Base-by-base conservation (phyloP, 2,797 vertebrate species). In the Miichthys miiuy region DNA sequence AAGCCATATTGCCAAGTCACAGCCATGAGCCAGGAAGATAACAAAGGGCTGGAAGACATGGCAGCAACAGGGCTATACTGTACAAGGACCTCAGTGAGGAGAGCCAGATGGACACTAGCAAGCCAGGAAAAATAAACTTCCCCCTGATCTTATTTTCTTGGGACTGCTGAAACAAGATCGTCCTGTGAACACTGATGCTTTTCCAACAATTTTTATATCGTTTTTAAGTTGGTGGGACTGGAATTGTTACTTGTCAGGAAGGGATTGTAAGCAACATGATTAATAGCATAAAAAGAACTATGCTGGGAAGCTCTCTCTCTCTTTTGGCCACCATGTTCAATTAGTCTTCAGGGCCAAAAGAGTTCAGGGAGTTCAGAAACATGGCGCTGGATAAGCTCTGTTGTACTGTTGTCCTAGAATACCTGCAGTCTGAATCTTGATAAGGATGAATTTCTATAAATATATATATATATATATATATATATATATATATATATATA, bases 11-110 rank as follows among this genome's bases (percentile, higher is more conserved):
- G 51, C 68, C 46, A 58, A 64, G 60, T 30, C 81, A 72, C 61
- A 87, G 80, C 57, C 84, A 72, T 23, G 82, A 83, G 62, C 58
- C 70, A 8, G 84, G 83, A 50, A 96, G 95, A 95, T 95, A 94
- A 94, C 94, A 85, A 75, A 88, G 83, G 90, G 85, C 81, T 68
- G 64, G 74, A 52, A 66, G 80, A 73, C 13, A 55, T 61, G 68
- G 55, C 55, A 52, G 52, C n/a, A 74, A 54, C 42, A n/a, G 62
- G 65, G 75, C 67, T 70, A 27, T 18, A 34, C 34, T 34, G 34
- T 8, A 38, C 42, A 58, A 60, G 62, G 74, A 54, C 21, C 21
- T 65, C 75, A 42, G 41, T 27, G 60, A 72, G 21, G 21, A 21
- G 48, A 73, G 44, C 17, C 64, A 64, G 27, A 74, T 11, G 66